Conservation (phyloP, 2,797 vertebrate genomes). For the Halcyon badia region DNA sequence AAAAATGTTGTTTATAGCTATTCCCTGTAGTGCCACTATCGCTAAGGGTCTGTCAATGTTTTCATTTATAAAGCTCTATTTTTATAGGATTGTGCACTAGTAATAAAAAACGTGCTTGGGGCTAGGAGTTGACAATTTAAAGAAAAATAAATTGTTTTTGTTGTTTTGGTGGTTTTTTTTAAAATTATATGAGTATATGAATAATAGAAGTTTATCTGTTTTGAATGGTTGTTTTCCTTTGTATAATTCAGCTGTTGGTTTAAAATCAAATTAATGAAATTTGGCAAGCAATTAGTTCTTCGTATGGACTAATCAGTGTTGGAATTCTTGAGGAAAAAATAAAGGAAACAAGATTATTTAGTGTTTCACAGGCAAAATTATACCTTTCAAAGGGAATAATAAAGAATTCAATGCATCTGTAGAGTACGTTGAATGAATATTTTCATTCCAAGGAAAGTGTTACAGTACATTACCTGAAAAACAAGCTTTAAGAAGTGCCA, state of each 20-base stretch:
- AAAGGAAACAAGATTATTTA: constrained; percentile 13
- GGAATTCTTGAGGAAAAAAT: neutral
- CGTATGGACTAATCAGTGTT: neutral
- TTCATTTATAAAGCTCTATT: constrained; percentile 77
- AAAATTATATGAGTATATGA: constrained; percentile 27
- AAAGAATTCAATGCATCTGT: neutral
- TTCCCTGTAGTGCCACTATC: constrained; percentile 68
- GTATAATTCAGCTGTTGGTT: constrained; percentile 25
- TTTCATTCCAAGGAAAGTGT: constrained; percentile 24
- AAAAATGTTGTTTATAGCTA: constrained; percentile 81
- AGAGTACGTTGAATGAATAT: constrained; percentile 29
- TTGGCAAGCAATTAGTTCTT: constrained; percentile 17
- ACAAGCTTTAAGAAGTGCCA: neutral
- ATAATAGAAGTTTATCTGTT: constrained; percentile 46
- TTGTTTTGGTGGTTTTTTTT: neutral
- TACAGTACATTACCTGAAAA: neutral
- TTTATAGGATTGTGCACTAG: constrained; percentile 70
- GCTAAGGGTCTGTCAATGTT: constrained; percentile 77
- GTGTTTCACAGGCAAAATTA: neutral
- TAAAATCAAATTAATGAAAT: constrained; percentile 56
- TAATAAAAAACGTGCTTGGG: constrained; percentile 72
- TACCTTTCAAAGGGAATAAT: neutral
- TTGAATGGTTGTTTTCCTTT: constrained; percentile 20
- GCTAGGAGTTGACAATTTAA: constrained; percentile 72
- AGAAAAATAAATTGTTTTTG: constrained; percentile 51